Evolutionary conservation across 2,797 vertebrate species (phyloP), one percentile per base, ranked within the genome.

Genomic region (Parambassis ranga): DNA sequence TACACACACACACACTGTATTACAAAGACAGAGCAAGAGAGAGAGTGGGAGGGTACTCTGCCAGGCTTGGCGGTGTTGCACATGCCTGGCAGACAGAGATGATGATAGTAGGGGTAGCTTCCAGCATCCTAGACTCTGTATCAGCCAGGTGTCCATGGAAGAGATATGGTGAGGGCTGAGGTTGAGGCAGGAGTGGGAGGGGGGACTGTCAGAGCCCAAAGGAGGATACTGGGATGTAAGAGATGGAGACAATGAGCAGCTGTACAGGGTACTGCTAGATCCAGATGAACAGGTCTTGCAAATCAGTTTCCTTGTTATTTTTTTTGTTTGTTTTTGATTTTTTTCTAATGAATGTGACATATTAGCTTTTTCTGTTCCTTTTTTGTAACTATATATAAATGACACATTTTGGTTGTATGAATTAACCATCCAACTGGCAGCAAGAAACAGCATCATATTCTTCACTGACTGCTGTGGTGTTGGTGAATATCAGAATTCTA

Each of bases 11-110:
- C 61, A 72, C 48, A 50, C 36, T 66, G 30, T 2, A 1, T 55
- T 62, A 27, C 31, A 16, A 62, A 42, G 28, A 51, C 47, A 58
- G 37, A 38, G 33, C 26, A 36, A 48, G 9, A 14, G 32, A 43
- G 52, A 35, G 7, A 51, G 46, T 36, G 55, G 42, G 59, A 50
- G 57, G 71, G 42, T 26, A 61, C 18, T 44, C 75, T 79, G 61
- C 60, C 52, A 69, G 75, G 70, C 50, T 75, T 81, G 81, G 83
- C 79, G 41, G 75, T 61, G 77, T 84, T 83, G 77, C 78, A 83
- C 81, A 81, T 75, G 81, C 72, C 82, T 87, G 77, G 80, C 78
- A 86, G 84, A 79, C 83, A 74, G 52, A 85, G 68, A 82, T 77
- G 82, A 85, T 79, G 79, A 87, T 85, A 81, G 82, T 37, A 51